A percentile compares a stretch with the other conserved stretches of the same genome.
Conservation (phyloP, 2,113 vertebrate genomes). For the Anhinga rufa region DNA sequence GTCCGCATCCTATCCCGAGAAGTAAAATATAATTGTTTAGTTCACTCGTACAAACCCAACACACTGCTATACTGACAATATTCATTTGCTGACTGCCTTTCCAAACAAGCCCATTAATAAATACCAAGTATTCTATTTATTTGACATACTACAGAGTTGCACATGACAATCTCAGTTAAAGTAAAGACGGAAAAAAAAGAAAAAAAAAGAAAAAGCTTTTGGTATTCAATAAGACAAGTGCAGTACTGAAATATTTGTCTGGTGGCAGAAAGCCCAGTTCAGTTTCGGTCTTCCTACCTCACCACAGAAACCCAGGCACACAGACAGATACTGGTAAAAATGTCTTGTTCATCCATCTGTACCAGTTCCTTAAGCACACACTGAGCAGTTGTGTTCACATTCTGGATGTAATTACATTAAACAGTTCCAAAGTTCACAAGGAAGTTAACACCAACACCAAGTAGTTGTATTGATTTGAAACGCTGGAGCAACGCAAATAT, state of each 20-base stretch:
- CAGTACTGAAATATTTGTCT: background rate
- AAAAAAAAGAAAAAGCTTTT: background rate
- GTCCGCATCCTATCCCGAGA: background rate
- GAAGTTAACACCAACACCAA: background rate
- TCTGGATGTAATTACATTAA: background rate
- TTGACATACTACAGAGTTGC: background rate
- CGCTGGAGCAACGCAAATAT: background rate
- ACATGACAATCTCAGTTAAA: background rate
- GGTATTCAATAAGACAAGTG: background rate
- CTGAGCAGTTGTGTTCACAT: background rate
- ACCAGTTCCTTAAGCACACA: background rate
- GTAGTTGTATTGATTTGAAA: background rate
- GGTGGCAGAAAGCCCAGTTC: background rate
- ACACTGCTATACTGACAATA: background rate
- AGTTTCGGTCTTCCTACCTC: background rate
- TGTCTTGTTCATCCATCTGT: background rate
- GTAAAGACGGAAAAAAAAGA: background rate
- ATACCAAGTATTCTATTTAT: background rate
- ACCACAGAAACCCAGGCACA: background rate
- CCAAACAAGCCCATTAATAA: background rate
- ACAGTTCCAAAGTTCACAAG: background rate
- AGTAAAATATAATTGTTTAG: background rate
- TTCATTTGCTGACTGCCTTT: background rate
- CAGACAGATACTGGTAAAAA: background rate
- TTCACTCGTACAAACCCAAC: background rate